A percentile compares a stretch with the other conserved stretches of the same genome.
Conservation (phyloP, 2,888 invertebrate genomes). For the Phytoseiulus persimilis region DNA sequence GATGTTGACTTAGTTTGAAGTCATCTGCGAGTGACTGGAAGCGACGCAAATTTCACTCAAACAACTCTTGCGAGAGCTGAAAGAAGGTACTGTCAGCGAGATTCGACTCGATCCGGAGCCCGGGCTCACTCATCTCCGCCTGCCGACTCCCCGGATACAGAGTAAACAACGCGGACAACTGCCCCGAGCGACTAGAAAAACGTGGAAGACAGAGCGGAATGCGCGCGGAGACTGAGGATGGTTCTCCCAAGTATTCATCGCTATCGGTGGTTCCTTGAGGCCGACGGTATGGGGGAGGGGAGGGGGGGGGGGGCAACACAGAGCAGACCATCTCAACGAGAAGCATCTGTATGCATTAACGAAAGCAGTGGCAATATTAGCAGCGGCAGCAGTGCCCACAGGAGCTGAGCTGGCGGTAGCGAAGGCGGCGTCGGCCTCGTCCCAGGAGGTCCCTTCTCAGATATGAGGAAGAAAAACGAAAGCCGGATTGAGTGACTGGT, state of each 20-base stretch:
- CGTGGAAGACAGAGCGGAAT: no score
- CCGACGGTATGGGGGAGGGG: no score
- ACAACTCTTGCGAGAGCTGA: neutral
- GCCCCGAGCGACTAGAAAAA: no score
- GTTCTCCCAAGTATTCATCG: no score
- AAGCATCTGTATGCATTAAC: neutral
- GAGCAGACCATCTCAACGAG: neutral
- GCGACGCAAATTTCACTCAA: neutral
- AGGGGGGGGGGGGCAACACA: no score
- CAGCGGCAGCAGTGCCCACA: neutral
- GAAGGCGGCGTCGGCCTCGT: neutral
- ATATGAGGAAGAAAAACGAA: neutral
- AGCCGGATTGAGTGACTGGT: neutral
- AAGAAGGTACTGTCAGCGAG: no score
- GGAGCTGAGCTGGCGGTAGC: neutral
- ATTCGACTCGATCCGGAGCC: no score
- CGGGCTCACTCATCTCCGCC: no score
- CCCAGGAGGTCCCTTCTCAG: neutral
- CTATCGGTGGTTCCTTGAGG: no score
- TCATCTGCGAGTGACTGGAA: neutral
- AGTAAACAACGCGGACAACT: no score
- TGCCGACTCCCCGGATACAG: no score
- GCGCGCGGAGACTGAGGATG: no score
- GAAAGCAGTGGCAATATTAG: neutral
- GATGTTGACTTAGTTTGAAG: neutral